Percentiles rank a stretch among this genome's conserved stretches.
Evolutionary conservation across 92 coral and sea anemone species (phyloP).

Genomic region (Bergia puertoricense): DNA sequence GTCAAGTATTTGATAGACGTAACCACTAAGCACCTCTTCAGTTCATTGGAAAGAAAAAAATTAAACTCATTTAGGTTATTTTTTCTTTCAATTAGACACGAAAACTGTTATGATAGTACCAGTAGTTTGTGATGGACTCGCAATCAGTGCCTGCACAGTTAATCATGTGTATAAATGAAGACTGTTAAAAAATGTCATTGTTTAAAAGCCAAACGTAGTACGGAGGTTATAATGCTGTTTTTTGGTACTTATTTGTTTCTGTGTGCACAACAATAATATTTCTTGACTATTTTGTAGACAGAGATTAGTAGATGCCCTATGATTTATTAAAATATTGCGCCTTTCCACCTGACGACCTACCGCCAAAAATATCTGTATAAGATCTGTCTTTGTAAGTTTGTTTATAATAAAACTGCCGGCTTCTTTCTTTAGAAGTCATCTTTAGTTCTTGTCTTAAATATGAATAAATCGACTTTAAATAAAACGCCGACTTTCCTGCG

Average conservation of each 20-base stretch:
- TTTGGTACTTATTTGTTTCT: conserved; percentile 17
- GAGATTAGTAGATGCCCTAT: conserved; percentile 17
- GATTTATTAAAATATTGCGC: conserved; percentile 36
- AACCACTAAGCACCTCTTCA: background rate
- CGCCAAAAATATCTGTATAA: conserved; percentile 29
- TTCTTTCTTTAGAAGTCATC: conserved; percentile 34
- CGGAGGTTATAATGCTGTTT: background rate
- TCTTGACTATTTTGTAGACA: conserved; percentile 3
- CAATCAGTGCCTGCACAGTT: background rate
- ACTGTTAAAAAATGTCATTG: conserved; percentile 22
- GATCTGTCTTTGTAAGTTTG: conserved; percentile 32
- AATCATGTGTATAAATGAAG: background rate
- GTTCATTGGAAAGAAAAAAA: background rate
- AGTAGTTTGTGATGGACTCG: background rate
- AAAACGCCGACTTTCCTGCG: conserved; percentile 38
- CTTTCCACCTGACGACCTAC: conserved; percentile 23
- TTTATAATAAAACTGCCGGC: conserved; percentile 31
- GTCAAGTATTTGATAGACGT: background rate
- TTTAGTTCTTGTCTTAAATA: conserved; percentile 19
- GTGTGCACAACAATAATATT: conserved; percentile 31
- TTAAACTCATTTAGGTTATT: conserved; percentile 2
- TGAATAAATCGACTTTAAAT: conserved; percentile 27
- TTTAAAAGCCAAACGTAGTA: background rate
- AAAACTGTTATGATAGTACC: background rate
- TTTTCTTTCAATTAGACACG: background rate